These are phyloP conservation scores for Odontesthes bonariensis DNA, from an alignment of 2,113 vertebrate genomes.

Conservation along the genomic window DNA sequence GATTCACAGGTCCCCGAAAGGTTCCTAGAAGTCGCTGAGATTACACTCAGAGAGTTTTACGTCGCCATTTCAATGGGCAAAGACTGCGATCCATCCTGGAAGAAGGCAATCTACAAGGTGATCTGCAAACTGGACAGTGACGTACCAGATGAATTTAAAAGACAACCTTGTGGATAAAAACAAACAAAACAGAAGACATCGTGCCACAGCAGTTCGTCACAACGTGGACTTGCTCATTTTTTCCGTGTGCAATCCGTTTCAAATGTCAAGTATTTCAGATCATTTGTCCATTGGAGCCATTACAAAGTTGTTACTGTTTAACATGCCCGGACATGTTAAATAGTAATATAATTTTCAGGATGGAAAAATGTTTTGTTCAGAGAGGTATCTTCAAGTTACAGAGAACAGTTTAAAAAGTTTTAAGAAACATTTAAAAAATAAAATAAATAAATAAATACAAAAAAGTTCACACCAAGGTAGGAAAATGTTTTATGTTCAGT, in stretches of 20 bases:
- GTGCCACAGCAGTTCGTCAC: slow-evolving; percentile 48
- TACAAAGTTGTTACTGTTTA: too few relatives aligned
- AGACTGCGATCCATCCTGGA: slow-evolving; percentile 92
- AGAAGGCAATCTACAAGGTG: slow-evolving; percentile 96
- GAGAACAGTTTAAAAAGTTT: slow-evolving; percentile 3
- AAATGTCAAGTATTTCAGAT: too few relatives aligned
- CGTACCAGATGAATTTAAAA: slow-evolving; percentile 87
- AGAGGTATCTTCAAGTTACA: not conserved
- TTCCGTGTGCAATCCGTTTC: too few relatives aligned
- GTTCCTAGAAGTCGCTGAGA: slow-evolving; percentile 90
- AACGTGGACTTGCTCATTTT: slow-evolving; percentile 46
- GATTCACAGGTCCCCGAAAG: slow-evolving; percentile 86
- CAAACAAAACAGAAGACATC: not conserved
- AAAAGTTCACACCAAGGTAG: slow-evolving; percentile 18
- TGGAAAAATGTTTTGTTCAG: too few relatives aligned
- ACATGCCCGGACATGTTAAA: not conserved
- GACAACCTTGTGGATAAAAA: slow-evolving; percentile 25
- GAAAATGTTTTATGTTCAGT: slow-evolving; percentile 48
- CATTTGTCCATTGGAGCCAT: too few relatives aligned
- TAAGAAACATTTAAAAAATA: not conserved
- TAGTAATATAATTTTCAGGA: not conserved
- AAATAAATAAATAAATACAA: slow-evolving; percentile 17
- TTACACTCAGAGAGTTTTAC: slow-evolving; percentile 92
- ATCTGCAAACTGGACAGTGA: slow-evolving; percentile 94
- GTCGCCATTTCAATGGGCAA: slow-evolving; percentile 85